Conservation (phyloP, 2,797 vertebrate genomes). For the Argentina silus region DNA sequence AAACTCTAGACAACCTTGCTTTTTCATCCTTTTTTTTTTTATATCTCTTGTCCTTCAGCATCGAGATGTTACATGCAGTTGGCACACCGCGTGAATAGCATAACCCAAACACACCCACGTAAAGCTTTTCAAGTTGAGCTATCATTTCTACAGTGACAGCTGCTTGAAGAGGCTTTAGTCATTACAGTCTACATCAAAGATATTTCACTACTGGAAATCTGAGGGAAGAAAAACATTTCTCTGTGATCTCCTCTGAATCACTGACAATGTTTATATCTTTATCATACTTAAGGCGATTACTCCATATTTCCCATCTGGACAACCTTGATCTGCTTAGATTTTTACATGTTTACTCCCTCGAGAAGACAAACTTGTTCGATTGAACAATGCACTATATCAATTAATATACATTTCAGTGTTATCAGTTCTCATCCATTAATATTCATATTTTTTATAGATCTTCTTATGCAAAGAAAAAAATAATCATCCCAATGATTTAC, state of each 20-base stretch:
- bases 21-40: slow-evolving; percentile 17
- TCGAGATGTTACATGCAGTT: slow-evolving; percentile 50
- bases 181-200: slow-evolving; percentile 17
- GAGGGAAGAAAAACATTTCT: background rate
- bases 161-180: background rate
- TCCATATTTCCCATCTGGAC: background rate
- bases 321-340: background rate
- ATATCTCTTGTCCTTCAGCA: slow-evolving; percentile 63
- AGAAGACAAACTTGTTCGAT: background rate
- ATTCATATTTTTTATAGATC: background rate
- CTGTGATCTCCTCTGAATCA: background rate
- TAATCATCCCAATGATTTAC: background rate
- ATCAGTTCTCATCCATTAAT: background rate
- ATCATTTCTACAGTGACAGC: background rate
- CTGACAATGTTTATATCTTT: slow-evolving; percentile 2
- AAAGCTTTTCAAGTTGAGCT: slow-evolving; percentile 25
- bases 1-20: slow-evolving; percentile 67
- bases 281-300: slow-evolving; percentile 2
- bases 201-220: background rate
- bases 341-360: background rate
- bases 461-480: background rate
- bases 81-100: slow-evolving; percentile 47
- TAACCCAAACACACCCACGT: slow-evolving; percentile 68
- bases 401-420: background rate
- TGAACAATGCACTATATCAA: background rate